Evolutionary conservation across 2,888 invertebrate species (phyloP), one percentile per base, ranked within the genome.

Genomic region (Pammene fasciana): DNA sequence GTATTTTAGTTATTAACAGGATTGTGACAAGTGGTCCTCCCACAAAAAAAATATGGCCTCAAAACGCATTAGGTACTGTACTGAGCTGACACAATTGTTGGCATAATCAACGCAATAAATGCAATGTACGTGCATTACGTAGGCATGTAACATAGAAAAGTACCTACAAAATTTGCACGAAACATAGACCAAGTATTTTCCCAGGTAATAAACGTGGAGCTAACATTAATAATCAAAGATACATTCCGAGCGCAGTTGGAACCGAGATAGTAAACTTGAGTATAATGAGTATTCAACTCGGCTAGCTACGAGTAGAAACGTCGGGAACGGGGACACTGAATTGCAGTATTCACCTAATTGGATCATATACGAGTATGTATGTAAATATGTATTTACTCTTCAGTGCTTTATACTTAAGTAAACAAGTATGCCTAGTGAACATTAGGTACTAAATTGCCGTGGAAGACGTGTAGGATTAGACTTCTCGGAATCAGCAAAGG

Each of bases 161-260:
- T n/a, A n/a, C n/a, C n/a, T n/a, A n/a, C n/a, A n/a, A n/a, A n/a
- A n/a, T n/a, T n/a, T n/a, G n/a, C n/a, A n/a, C n/a, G n/a, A n/a
- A n/a, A n/a, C n/a, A n/a, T n/a, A 50, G 16, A 50, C 50, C 50
- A 38, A 18, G 52, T 62, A 52, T 52, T 62, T 38, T 41, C 62
- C 14, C 13, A 50, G 55, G 26, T 41, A 41, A 55, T 68, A 38
- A 45, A 14, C 45, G 13, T 41, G 52, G 41, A 36, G 46, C 36
- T 45, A 59, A 54, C 57, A 57, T 57, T 52, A 52, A 52, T 64
- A 64, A 64, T 65, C 68, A 68, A 68, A 68, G 68, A 65, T 68
- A 46, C 64, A 68, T 68, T 57, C 38, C 45, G 46, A 59, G 52
- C 45, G 50, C 57, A 64, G 52, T 68, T 54, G 52, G 52, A 52